phyloP scores from a whole-genome alignment of 2,888 invertebrate genomes.

The Hyposoter didymator region DNA sequence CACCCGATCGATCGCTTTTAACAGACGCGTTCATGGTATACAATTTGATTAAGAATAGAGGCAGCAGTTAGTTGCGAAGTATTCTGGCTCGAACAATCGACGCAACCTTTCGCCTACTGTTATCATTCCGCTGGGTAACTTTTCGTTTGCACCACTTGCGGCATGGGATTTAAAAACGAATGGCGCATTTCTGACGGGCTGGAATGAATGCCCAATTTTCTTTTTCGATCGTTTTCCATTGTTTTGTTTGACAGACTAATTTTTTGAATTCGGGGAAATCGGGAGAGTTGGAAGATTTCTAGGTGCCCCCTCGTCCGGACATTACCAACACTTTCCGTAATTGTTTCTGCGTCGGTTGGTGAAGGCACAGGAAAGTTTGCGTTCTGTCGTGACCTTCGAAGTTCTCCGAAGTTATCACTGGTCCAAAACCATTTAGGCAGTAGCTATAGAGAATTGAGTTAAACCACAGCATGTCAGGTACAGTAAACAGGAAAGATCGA shows the following conservation, averaged over 20 bases:
- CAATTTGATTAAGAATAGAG: not conserved
- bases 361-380: constrained; percentile 40
- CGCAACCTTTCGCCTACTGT: not conserved
- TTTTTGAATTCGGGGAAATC: not conserved
- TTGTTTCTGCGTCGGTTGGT: constrained; percentile 38
- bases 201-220: not conserved
- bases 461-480: constrained; percentile 29
- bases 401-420: constrained; percentile 37
- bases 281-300: not conserved
- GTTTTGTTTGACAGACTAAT: not conserved
- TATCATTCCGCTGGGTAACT: not conserved
- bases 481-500: constrained; percentile 46
- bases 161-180: not conserved
- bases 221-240: not conserved
- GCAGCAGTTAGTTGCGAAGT: not conserved
- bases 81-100: not conserved
- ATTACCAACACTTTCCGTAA: constrained; percentile 29
- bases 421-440: constrained; percentile 22
- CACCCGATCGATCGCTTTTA: constrained; percentile 43
- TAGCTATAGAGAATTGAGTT: constrained; percentile 28
- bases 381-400: constrained; percentile 21
- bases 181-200: not conserved
- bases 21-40: constrained; percentile 5
- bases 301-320: not conserved
- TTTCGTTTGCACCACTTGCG: not conserved